Evolutionary conservation across 2,888 invertebrate genomes (phyloP), one percentile per base, ranked within the genome.

Genomic region (Argyresthia goedartella): DNA sequence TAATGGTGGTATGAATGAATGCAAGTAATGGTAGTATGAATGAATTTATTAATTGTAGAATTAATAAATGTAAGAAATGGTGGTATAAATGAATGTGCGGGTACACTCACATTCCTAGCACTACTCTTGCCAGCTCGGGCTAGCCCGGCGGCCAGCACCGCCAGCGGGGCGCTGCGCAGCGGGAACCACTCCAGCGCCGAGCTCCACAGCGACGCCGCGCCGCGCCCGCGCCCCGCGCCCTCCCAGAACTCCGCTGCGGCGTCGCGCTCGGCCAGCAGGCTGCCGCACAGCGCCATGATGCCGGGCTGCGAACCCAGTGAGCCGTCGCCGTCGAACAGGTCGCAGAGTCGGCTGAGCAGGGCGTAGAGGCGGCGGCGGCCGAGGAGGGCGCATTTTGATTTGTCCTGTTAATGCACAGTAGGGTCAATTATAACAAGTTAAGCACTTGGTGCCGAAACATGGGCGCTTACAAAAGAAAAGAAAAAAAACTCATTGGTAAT

Each of bases 161-260:
- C 91, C 4, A 92, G 64, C 0, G 89, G 86, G 49, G 80, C 87
- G 55, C 91, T 91, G 62, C 90, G 88, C 54, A 88, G 79, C 0
- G 92, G 92, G 61, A 91, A 92, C 63, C 88, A 89, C 60, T 91
- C 90, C 44, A 90, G 66, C 0, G 91, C 89, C 0, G 89, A 88
- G 57, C 88, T 89, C 78, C 88, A 90, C 0, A 90, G 60, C 0
- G 89, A 90, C 1, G 87, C 81, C 0, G 88, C 76, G 1, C 89
- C 90, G 55, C 59, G 71, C 13, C 80, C 76, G 0, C 73, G 68
- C 1, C 81, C 75, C 49, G 66, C 70, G 48, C 76, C 67, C 43
- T 75, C 61, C 82, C 89, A 89, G 64, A 90, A 91, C 42, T 87
- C 73, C 13, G 73, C 66, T 7, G 89, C 88, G 51, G 89, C 72